phyloP scores from a whole-genome alignment of 1,140 invertebrate genomes.

The Drosophila navojoa region DNA sequence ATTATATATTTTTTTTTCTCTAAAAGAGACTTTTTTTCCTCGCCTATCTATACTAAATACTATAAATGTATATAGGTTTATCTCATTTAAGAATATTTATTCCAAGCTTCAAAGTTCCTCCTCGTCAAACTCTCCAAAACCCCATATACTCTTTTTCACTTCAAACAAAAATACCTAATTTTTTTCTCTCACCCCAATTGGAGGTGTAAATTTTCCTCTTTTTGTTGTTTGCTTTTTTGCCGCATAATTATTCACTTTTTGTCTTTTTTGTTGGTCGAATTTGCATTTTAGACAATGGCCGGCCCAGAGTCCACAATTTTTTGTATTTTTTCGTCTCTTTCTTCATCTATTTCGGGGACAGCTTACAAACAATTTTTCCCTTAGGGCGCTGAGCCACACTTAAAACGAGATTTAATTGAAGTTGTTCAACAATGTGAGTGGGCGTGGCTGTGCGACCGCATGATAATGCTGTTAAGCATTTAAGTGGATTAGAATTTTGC shows the following conservation, averaged over 20 bases:
- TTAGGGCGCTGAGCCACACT: slow-evolving; percentile 38
- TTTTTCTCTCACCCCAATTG: slow-evolving; percentile 49
- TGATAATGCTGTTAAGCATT: slow-evolving; percentile 79
- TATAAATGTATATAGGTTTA: too few species aligned
- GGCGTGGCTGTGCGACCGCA: slow-evolving; percentile 45
- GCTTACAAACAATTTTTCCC: slow-evolving; percentile 61
- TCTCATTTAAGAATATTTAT: too few species aligned
- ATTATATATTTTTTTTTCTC: too few species aligned
- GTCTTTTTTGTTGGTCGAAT: slow-evolving; percentile 52
- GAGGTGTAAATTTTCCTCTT: slow-evolving; percentile 69
- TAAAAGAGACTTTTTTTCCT: too few species aligned
- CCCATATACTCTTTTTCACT: not conserved
- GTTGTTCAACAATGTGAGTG: slow-evolving; percentile 67
- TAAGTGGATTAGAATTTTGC: slow-evolving; percentile 79
- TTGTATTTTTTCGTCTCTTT: slow-evolving; percentile 35
- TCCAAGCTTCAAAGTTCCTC: too few species aligned
- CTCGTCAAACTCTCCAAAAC: not conserved
- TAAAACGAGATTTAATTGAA: slow-evolving; percentile 78
- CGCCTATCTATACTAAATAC: too few species aligned
- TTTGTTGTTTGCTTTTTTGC: slow-evolving; percentile 36
- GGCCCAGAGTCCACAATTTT: slow-evolving; percentile 20
- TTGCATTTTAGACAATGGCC: slow-evolving; percentile 78
- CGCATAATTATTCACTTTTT: slow-evolving; percentile 75
- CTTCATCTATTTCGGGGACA: slow-evolving; percentile 52
- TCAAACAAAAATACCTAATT: slow-evolving; percentile 9